Evolutionary conservation across 1,140 invertebrate genomes (phyloP).

Genomic region (Lethocerus indicus): DNA sequence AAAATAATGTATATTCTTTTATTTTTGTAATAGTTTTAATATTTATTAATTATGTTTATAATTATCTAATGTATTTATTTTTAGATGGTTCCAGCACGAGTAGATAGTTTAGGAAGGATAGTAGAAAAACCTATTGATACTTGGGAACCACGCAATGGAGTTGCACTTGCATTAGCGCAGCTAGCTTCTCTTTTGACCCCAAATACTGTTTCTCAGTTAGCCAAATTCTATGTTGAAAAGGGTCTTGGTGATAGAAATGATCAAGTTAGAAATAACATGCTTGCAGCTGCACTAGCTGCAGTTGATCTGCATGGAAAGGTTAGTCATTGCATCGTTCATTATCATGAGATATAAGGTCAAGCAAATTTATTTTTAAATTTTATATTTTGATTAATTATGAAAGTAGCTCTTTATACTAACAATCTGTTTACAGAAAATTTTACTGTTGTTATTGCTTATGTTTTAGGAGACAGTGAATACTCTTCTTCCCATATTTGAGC

Average conservation of each 20-base stretch:
- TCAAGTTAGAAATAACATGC: slow-evolving; percentile 74
- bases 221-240: slow-evolving; percentile 71
- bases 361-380: not conserved
- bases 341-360: not conserved
- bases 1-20: slow-evolving; percentile 35
- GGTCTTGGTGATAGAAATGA: slow-evolving; percentile 74
- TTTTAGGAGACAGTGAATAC: slow-evolving; percentile 41
- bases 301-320: slow-evolving; percentile 86
- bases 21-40: not conserved
- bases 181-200: slow-evolving; percentile 51
- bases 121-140: slow-evolving; percentile 68
- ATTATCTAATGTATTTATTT: slow-evolving; percentile 13
- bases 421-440: not conserved
- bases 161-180: slow-evolving; percentile 62
- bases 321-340: slow-evolving; percentile 13
- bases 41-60: slow-evolving; percentile 4
- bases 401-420: too few relatives aligned
- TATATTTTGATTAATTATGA: slow-evolving; percentile 3
- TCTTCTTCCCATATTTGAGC: slow-evolving; percentile 75
- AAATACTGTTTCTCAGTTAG: slow-evolving; percentile 45
- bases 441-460: not conserved
- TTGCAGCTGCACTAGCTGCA: slow-evolving; percentile 77
- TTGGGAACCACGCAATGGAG: slow-evolving; percentile 75
- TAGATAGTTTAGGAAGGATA: slow-evolving; percentile 84
- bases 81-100: slow-evolving; percentile 64